Base-by-base conservation (phyloP, 2,888 invertebrate species). In the Gymnocheta viridis region DNA sequence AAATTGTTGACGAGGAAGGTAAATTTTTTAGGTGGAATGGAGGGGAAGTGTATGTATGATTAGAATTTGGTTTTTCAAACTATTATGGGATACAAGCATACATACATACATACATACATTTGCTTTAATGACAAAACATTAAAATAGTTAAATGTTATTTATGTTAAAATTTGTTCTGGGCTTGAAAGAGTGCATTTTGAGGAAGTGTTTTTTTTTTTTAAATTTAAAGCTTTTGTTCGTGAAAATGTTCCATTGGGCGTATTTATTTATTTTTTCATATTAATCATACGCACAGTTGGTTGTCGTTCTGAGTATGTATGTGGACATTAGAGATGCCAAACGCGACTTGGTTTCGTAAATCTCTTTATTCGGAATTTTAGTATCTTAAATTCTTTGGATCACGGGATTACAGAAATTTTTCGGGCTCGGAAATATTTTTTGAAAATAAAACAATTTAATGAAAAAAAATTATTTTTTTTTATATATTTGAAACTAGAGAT, bases 91-190 rank as follows among this genome's bases (percentile, higher is more conserved):
- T 51, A 12, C 41, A 62, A 51, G n/a, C n/a, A n/a, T n/a, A n/a
- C n/a, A 62, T 77, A 77, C 38, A 38, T 67, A 32, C 51, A 70
- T 70, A n/a, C 62, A 78, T 54, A 5, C 6, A 24, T n/a, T 41
- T 49, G 22, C 41, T 41, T 32, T 62, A 78, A 51, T 62, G 70
- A 62, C 51, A 32, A 41, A 44, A 78, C 70, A 79, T 62, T 60
- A 35, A 70, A 62, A 69, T 62, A 22, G 69, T 78, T 41, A 44
- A 29, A 60, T 51, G 69, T 51, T 60, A 60, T 78, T 69, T 69
- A 29, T 56, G 10, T 29, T 22, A 22, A 32, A 49, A 60, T 19
- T 19, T 60, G 17, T 44, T 3, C 60, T 67, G 12, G 0, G 38
- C 35, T 14, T n/a, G 10, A 60, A 32, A 51, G 41, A 60, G 44